Base-by-base conservation (phyloP, 92 coral and sea anemone species). In the Palythoa heliodiscus region DNA sequence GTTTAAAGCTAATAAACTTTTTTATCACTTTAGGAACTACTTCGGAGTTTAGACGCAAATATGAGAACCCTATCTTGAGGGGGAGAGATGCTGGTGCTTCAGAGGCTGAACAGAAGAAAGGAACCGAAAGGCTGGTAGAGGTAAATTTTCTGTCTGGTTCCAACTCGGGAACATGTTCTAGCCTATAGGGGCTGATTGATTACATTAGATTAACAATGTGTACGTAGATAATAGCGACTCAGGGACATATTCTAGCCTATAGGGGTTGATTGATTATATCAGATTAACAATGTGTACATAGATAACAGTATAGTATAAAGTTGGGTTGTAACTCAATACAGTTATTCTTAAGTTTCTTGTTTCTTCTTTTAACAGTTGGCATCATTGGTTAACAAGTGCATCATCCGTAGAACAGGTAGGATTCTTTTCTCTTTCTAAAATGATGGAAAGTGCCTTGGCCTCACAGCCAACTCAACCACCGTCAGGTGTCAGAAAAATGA, bases 1-100 rank as follows among this genome's bases (percentile, higher is more conserved):
- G 17, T 16, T 48, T 0, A 43, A 43, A 43, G 50, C 50, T 43
- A 8, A 43, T 43, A 43, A 43, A 43, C 50, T 43, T 5, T 43
- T 7, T 3, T 43, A 43, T 43, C 35, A 3, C 7, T 57, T 13
- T 67, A 94, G 98, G 99, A 29, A 91, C 99, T 2, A 98, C 93
- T 22, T 91, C 96, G 70, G 98, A 94, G 76, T 96, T 96, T 69
- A 93, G 92, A 89, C 89, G 91, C 63, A 96, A 96, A 76, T 96
- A 92, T 82, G 99, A 96, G 89, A 95, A 87, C 48, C 95, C 98
- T 0, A 96, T 96, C 75, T 85, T 94, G 43, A 87, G 99, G 80
- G 99, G 99, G 39, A 89, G 99, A 66, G 99, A 96, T 73, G 99
- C 99, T 0, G 99, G 94, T 77, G 99, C 99, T 3, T 88, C 98